phyloP scores from a whole-genome alignment of 2,113 vertebrate species.

The Neotoma lepida region DNA sequence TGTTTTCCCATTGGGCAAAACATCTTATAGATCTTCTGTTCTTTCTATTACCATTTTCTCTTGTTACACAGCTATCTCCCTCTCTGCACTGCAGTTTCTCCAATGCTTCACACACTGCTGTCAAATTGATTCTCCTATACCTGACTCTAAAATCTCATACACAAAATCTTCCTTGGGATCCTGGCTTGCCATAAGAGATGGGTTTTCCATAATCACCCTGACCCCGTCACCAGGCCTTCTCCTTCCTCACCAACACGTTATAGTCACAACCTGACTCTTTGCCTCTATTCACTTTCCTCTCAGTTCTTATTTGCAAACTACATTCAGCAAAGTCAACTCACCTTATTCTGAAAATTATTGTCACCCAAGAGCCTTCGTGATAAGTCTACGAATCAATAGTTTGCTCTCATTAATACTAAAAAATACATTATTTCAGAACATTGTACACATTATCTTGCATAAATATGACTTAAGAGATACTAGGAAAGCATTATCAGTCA shows the following conservation, averaged over 20 bases:
- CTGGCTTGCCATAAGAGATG: neutral
- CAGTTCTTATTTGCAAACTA: neutral
- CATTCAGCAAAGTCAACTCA: neutral
- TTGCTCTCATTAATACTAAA: neutral
- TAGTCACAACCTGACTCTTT: neutral
- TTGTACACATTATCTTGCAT: neutral
- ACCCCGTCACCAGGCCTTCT: neutral
- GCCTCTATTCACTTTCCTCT: neutral
- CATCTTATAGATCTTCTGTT: neutral
- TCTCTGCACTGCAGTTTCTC: neutral
- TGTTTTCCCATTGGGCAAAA: slow-evolving; percentile 1
- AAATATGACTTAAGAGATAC: neutral
- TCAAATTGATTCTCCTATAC: neutral
- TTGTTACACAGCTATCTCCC: neutral
- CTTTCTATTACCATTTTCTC: neutral
- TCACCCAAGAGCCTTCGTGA: neutral
- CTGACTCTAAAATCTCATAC: neutral
- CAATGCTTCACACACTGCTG: neutral
- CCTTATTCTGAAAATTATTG: neutral
- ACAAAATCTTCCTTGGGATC: neutral
- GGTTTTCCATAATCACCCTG: neutral
- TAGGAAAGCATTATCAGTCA: neutral
- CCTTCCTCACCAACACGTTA: neutral
- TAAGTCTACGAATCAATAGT: neutral
- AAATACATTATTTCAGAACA: neutral